Conservation (phyloP, 2,797 vertebrate genomes). For the Microctenopoma lineatum region DNA sequence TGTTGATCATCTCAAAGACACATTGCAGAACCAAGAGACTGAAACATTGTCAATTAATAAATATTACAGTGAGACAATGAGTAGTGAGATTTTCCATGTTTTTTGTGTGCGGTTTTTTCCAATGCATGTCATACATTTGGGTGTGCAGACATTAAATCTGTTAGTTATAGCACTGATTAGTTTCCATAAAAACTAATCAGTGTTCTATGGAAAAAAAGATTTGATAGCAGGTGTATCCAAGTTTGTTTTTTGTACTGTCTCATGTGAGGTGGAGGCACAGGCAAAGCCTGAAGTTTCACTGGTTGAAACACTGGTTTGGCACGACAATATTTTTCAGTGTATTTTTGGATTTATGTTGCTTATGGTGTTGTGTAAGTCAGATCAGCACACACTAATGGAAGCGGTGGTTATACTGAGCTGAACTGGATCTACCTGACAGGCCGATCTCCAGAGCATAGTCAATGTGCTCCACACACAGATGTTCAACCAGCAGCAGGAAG, state of each 20-base stretch:
- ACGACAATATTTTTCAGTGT: background rate
- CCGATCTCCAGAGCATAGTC: slow-evolving; percentile 99
- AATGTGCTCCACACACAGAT: slow-evolving; percentile 98
- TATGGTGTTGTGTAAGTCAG: background rate
- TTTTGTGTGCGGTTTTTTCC: too few species aligned
- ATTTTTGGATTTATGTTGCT: slow-evolving; percentile 2
- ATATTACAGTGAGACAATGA: too few species aligned
- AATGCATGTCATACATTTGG: too few species aligned
- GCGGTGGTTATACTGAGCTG: slow-evolving; percentile 11
- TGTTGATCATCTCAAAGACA: background rate
- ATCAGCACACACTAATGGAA: slow-evolving; percentile 4
- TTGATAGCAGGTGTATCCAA: background rate
- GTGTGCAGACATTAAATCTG: background rate
- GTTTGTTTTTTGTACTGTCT: background rate
- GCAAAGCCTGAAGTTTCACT: background rate
- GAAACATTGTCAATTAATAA: too few species aligned
- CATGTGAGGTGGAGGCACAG: background rate
- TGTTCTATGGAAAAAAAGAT: too few species aligned
- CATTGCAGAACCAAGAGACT: too few species aligned
- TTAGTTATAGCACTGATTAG: background rate
- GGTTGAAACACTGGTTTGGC: background rate
- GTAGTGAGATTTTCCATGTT: too few species aligned
- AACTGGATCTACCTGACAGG: slow-evolving; percentile 87
- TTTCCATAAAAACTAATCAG: background rate
- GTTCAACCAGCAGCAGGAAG: slow-evolving; percentile 97